Conservation (phyloP, 2,113 vertebrate species). For the Pterocles orientalis region DNA sequence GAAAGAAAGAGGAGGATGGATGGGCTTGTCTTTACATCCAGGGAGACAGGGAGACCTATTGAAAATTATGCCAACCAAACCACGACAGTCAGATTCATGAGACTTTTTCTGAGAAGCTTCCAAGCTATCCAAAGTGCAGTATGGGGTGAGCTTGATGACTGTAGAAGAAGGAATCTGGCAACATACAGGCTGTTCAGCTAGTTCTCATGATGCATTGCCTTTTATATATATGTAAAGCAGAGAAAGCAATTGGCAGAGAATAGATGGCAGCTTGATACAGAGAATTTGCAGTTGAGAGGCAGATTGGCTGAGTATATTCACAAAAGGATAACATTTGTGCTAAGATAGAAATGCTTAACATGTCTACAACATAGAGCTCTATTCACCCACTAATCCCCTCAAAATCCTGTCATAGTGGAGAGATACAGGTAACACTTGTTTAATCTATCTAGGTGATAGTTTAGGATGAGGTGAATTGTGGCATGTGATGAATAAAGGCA, state of each 20-base stretch:
- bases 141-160: neutral
- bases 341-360: neutral
- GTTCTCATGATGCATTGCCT: neutral
- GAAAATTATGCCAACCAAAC: neutral
- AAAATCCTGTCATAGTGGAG: too few relatives aligned
- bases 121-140: neutral
- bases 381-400: too few relatives aligned
- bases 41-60: neutral
- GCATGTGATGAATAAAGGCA: neutral
- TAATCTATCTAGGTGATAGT: too few relatives aligned
- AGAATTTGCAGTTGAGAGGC: neutral
- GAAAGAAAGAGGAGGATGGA: neutral
- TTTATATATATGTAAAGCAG: neutral
- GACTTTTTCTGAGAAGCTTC: neutral
- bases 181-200: neutral
- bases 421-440: too few relatives aligned
- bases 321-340: neutral
- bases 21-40: neutral
- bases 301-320: neutral
- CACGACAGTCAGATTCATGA: neutral
- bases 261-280: neutral
- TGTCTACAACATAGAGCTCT: neutral
- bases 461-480: too few relatives aligned
- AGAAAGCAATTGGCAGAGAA: neutral
- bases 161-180: neutral